Evolutionary conservation across 2,888 invertebrate species (phyloP).

Genomic region (Metacarcinus magister): DNA sequence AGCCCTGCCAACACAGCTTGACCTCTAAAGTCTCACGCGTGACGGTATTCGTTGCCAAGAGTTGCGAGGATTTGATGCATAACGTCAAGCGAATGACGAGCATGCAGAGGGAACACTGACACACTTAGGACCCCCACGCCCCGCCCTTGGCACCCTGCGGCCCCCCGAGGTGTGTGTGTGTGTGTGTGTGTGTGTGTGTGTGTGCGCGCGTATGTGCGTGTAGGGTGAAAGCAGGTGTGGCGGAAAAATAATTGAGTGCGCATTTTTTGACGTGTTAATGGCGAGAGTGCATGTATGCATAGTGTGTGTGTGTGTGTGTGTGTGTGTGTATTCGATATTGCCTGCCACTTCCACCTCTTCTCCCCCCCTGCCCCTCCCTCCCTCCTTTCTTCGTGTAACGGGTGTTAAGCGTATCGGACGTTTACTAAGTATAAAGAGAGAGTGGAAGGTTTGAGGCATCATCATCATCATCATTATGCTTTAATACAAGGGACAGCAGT

Average conservation of each 20-base stretch:
- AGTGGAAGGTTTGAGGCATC: too few species aligned
- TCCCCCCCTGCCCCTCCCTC: background rate
- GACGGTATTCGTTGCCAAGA: conserved; percentile 60
- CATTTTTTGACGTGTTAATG: background rate
- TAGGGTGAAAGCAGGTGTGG: background rate
- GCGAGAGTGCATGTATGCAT: background rate
- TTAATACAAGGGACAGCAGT: too few species aligned
- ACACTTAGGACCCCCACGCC: background rate
- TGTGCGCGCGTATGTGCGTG: background rate
- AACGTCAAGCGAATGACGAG: conserved; percentile 44
- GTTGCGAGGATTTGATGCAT: conserved; percentile 47
- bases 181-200: background rate
- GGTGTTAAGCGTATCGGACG: background rate
- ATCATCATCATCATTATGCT: too few species aligned
- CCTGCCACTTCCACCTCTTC: background rate
- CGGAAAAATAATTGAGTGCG: background rate
- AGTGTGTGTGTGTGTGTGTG: conserved; percentile 16
- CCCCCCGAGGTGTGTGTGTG: background rate
- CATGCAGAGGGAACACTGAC: conserved; percentile 32
- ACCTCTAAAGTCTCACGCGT: conserved; percentile 62
- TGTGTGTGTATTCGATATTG: background rate
- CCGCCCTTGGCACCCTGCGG: background rate
- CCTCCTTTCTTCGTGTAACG: background rate
- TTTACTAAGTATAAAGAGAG: background rate
- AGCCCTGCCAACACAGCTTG: conserved; percentile 53